Evolutionary conservation across 2,113 vertebrate species (phyloP), one percentile per base, ranked within the genome.

Genomic region (Trematomus loennbergii): DNA sequence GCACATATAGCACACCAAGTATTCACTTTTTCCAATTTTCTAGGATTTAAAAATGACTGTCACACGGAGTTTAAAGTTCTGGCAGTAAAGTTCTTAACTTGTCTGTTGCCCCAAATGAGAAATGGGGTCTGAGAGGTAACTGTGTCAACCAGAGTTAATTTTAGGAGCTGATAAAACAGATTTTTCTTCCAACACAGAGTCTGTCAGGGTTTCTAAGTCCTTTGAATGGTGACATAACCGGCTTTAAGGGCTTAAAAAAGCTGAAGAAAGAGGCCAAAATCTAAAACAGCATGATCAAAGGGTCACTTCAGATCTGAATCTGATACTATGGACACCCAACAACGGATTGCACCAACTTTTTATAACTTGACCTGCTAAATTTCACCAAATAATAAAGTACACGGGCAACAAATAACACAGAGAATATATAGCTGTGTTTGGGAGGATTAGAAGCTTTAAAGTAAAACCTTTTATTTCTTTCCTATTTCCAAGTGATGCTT

Each of bases 231-330:
- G 69, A 80, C 52, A 46, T 29, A 68, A 43, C n/a, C n/a, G n/a
- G 11, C 18, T 71, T 86, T 49, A 55, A 71, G 46, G 40, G 40
- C 49, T 61, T 29, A 11, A n/a, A 84, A 66, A 70, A n/a, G n/a
- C 61, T 61, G 52, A 12, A 72, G 29, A 52, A 55, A 59, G 25
- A 25, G 50, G 8, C 74, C 60, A 59, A 61, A 84, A 70, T 54
- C 59, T 46, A 63, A 84, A 66, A 29, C 25, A 59, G 48, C 17
- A 50, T 6, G 65, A 87, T 89, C 73, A 86, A 78, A 83, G 40
- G 22, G 43, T 13, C 16, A 62, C 12, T 66, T 55, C 65, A 7
- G 33, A 53, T 74, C 67, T 12, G 29, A 58, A 76, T 63, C 75
- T 50, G 46, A 72, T 67, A 29, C 33, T 13, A 25, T 18, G 22